phyloP scores from a whole-genome alignment of 2,888 invertebrate species.

The Mythimna ferrago region DNA sequence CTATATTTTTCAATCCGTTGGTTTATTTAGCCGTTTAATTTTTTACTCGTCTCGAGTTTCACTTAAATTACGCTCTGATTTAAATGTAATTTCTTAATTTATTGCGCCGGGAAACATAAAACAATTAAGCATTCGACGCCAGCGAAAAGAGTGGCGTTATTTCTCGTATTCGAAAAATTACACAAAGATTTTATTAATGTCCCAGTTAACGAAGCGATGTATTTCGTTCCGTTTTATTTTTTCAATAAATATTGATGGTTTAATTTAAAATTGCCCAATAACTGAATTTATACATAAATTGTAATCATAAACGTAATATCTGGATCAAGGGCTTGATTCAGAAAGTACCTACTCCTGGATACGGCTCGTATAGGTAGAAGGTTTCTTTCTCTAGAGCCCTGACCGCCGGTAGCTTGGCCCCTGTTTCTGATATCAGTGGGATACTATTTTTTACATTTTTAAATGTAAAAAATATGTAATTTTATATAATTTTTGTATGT shows the following conservation, averaged over 20 bases:
- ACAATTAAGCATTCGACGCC: conserved; percentile 58
- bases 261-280: conserved; percentile 3
- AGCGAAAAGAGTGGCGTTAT: conserved; percentile 38
- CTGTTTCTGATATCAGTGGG: no score
- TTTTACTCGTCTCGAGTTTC: conserved; percentile 56
- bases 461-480: no score
- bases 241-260: conserved; percentile 5
- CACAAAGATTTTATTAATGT: conserved; percentile 28
- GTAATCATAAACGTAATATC: no score
- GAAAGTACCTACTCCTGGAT: no score
- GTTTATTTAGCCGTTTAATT: conserved; percentile 60
- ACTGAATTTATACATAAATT: background rate
- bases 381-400: no score
- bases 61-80: conserved; percentile 62
- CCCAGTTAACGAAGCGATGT: conserved; percentile 9
- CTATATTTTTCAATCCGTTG: conserved; percentile 59
- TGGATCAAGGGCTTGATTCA: no score
- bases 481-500: no score
- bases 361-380: no score
- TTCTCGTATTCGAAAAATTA: conserved; percentile 43
- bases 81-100: conserved; percentile 64
- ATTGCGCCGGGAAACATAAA: conserved; percentile 58
- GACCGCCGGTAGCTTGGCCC: no score
- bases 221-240: conserved; percentile 8
- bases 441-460: no score